phyloP scores from a whole-genome alignment of 1,140 invertebrate genomes.

The Ruditapes philippinarum region DNA sequence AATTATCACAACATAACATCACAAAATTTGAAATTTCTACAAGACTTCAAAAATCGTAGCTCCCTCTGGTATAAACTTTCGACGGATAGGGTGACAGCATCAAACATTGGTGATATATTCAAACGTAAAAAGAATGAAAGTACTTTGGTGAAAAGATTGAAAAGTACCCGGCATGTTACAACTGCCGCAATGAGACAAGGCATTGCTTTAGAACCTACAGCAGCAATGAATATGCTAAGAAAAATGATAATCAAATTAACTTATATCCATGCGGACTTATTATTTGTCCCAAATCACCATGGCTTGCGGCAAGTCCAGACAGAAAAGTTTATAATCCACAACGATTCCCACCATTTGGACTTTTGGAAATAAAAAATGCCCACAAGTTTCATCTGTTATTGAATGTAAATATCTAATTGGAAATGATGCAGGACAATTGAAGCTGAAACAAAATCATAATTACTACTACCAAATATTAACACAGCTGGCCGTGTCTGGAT shows the following conservation, averaged over 20 bases:
- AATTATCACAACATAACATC: not conserved
- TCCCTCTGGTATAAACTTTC: not conserved
- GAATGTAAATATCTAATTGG: not conserved
- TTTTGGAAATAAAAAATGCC: constrained; percentile 44
- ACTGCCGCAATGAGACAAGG: constrained; percentile 65
- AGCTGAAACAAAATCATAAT: constrained; percentile 42
- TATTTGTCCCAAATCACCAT: constrained; percentile 21
- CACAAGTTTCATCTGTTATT: constrained; percentile 23
- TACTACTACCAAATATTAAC: constrained; percentile 46
- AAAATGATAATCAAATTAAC: constrained; percentile 1
- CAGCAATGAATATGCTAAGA: constrained; percentile 2
- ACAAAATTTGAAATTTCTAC: constrained; percentile 23
- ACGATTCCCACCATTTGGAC: constrained; percentile 15
- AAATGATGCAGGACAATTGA: not conserved
- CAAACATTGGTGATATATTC: constrained; percentile 18
- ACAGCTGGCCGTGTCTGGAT: constrained; percentile 7
- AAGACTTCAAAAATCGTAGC: constrained; percentile 21
- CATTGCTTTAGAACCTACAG: constrained; percentile 50
- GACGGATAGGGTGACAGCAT: not conserved
- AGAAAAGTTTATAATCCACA: constrained; percentile 55
- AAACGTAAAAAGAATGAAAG: constrained; percentile 1
- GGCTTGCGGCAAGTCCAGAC: constrained; percentile 63
- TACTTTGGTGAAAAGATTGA: not conserved
- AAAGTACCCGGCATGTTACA: constrained; percentile 10
- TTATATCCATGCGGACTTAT: constrained; percentile 58